These are phyloP conservation scores for Cynopterus sphinx DNA, from an alignment of 2,797 vertebrate genomes.

Conservation along the genomic window DNA sequence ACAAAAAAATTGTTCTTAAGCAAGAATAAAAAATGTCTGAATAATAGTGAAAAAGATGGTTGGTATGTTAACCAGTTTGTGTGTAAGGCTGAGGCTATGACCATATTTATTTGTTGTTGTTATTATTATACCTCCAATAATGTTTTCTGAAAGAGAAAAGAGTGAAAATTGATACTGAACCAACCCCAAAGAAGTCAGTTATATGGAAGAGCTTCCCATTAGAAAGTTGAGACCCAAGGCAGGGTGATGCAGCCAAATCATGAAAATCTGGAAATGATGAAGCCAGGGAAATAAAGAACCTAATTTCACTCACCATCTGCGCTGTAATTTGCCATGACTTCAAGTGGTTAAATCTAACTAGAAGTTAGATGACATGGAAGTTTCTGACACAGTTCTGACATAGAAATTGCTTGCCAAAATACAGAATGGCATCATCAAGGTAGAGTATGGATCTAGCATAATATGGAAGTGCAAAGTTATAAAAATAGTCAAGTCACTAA, in stretches of 20 bases:
- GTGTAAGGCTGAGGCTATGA: neutral
- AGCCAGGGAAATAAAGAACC: neutral
- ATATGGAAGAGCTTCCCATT: neutral
- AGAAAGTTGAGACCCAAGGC: neutral
- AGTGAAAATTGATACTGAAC: neutral
- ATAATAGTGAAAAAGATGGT: neutral
- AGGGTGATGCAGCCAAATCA: neutral
- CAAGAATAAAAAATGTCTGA: neutral
- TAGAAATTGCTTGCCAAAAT: neutral
- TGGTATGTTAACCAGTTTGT: neutral
- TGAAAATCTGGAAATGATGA: neutral
- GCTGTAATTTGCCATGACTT: neutral
- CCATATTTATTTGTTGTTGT: neutral
- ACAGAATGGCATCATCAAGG: neutral
- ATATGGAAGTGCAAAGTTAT: neutral
- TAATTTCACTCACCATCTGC: neutral
- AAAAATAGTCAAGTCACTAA: neutral
- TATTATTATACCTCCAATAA: neutral
- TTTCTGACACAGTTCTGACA: neutral
- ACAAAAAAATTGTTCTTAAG: neutral
- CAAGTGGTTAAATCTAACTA: neutral
- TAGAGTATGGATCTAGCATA: neutral
- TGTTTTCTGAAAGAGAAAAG: neutral
- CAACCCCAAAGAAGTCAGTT: neutral
- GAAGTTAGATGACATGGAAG: neutral